Base-by-base conservation (phyloP, 2,888 invertebrate species). In the Pammene aurita region DNA sequence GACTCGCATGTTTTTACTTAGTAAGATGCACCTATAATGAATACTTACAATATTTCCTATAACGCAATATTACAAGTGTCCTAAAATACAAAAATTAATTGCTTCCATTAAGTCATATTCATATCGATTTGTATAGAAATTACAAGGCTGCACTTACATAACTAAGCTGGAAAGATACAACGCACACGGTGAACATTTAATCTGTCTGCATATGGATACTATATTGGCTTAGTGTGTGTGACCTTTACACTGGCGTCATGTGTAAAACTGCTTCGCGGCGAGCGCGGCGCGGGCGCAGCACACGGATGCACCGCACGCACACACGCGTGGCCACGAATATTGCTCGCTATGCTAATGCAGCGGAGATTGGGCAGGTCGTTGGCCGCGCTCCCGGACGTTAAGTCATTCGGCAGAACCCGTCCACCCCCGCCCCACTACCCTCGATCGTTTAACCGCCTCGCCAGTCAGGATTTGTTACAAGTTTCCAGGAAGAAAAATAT, bases 311-410 rank as follows among this genome's bases (percentile, higher is more conserved):
- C 75, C 75, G 73, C 80, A 76, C 88, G 83, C 80, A 81, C 82
- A 76, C 75, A 78, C 35, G 41, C 55, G 55, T n/a, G 78, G 81
- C 83, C 86, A 87, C 84, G 86, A 89, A 90, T 90, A 90, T 91
- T 90, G 92, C 90, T 88, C 86, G 92, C 92, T 89, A 92, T 92
- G 93, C 92, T 92, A 93, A 93, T 93, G 93, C 92, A 86, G 85
- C 87, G 86, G 92, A 92, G 93, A 93, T 93, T 92, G 93, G 93
- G 89, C 88, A 92, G 93, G 93, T 93, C 93, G 89, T 85, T 92
- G 93, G 85, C 92, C 93, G 86, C 85, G 79, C 83, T 89, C 91
- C 90, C 92, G 90, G 91, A 91, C 90, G 88, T 87, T 84, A 84
- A 90, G 87, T 87, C 91, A 88, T 87, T 90, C 89, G 91, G 86